Percentiles rank a stretch among this genome's conserved stretches.
Conservation (phyloP, 2,888 invertebrate species). For the Pycnomerus fuliginosus region DNA sequence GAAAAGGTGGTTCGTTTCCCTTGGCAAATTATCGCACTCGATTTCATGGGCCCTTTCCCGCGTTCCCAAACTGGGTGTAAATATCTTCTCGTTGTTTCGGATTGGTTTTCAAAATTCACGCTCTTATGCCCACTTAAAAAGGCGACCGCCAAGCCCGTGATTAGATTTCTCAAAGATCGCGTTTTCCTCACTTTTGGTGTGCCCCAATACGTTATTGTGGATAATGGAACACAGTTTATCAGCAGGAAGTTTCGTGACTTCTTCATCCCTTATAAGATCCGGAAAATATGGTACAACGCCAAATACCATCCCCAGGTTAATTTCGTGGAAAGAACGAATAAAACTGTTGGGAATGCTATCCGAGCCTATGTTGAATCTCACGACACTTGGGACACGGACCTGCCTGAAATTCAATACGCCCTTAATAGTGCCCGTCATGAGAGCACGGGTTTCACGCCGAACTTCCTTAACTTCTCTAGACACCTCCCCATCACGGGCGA, state of each 20-base stretch:
- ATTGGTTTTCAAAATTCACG: slow-evolving; percentile 22
- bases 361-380: not conserved
- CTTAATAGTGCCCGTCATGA: too few species aligned
- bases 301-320: slow-evolving; percentile 40
- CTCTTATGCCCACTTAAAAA: slow-evolving; percentile 14
- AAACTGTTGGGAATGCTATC: slow-evolving; percentile 4
- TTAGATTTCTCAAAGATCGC: slow-evolving; percentile 14
- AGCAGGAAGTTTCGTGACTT: slow-evolving; percentile 12
- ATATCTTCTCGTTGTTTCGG: slow-evolving; percentile 18
- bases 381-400: too few species aligned
- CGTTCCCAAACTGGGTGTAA: slow-evolving; percentile 12
- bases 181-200: slow-evolving; percentile 27
- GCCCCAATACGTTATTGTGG: slow-evolving; percentile 17
- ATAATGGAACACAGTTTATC: slow-evolving; percentile 26
- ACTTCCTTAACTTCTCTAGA: too few species aligned
- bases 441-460: too few species aligned
- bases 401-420: too few species aligned
- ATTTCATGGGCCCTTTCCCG: slow-evolving; percentile 20
- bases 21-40: slow-evolving; percentile 25
- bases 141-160: slow-evolving; percentile 11
- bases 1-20: slow-evolving; percentile 14
- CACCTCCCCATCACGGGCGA: too few species aligned
- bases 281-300: slow-evolving; percentile 25
- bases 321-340: slow-evolving; percentile 38
- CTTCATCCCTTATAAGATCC: slow-evolving; percentile 6